A percentile compares a stretch with the other conserved stretches of the same genome.
Evolutionary conservation across 2,888 invertebrate genomes (phyloP).

Genomic region (Volucella zonaria): DNA sequence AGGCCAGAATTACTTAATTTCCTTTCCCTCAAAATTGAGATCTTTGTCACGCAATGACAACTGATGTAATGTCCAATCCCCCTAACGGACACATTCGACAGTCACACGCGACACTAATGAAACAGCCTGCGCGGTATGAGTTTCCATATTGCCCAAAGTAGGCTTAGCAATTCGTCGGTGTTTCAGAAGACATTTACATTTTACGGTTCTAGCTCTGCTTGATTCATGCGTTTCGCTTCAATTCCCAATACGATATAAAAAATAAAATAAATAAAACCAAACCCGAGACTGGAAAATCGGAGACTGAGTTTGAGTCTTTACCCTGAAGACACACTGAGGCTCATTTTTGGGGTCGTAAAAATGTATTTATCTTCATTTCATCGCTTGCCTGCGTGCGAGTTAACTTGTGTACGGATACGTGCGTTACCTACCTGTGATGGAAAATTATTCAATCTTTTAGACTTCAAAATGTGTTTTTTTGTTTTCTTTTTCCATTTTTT

Average conservation of each 20-base stretch:
- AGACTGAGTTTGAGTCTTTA: too few relatives aligned
- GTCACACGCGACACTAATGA: slow-evolving; percentile 34
- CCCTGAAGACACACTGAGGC: slow-evolving; percentile 23
- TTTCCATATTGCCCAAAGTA: slow-evolving; percentile 4
- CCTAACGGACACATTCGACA: slow-evolving; percentile 12
- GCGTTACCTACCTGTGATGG: slow-evolving; percentile 30
- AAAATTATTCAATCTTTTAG: slow-evolving; percentile 6
- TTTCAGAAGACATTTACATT: slow-evolving; percentile 50
- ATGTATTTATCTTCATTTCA: slow-evolving; percentile 34
- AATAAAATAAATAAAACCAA: slow-evolving; percentile 12
- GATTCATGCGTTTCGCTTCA: slow-evolving; percentile 61
- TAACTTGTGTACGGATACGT: neutral
- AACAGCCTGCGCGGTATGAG: neutral
- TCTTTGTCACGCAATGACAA: slow-evolving; percentile 66
- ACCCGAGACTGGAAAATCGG: neutral
- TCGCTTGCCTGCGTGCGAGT: neutral
- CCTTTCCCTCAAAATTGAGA: slow-evolving; percentile 51
- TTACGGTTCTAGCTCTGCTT: slow-evolving; percentile 11
- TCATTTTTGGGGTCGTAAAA: slow-evolving; percentile 48
- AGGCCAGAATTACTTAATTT: slow-evolving; percentile 22
- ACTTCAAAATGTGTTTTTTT: neutral
- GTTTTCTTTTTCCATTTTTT: neutral
- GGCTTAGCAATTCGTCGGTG: slow-evolving; percentile 38
- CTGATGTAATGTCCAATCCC: slow-evolving; percentile 14
- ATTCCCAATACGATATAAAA: slow-evolving; percentile 22